phyloP scores from a whole-genome alignment of 2,888 invertebrate species.

The Cryptocheilus praepositus region DNA sequence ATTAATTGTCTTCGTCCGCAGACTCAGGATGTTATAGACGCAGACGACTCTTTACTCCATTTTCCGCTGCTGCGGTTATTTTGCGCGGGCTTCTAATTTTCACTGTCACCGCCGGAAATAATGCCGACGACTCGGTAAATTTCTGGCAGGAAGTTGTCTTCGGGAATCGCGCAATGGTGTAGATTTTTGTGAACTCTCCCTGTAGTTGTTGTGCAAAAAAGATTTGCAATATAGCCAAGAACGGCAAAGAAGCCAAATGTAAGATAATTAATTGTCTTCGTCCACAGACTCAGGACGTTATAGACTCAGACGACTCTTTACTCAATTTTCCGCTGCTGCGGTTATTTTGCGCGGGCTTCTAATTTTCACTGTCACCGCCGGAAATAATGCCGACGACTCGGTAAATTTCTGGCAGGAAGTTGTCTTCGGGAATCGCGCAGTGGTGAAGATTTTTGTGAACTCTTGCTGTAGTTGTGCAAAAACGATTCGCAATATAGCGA shows the following conservation, averaged over 20 bases:
- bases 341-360: constrained; percentile 20
- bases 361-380: constrained; percentile 21
- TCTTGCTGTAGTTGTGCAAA: too few relatives aligned
- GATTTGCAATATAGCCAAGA: too few relatives aligned
- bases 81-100: constrained; percentile 31
- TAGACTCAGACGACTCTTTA: constrained; percentile 21
- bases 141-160: too few relatives aligned
- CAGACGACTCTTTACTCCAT: constrained; percentile 30
- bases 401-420: not conserved
- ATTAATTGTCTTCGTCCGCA: constrained; percentile 27
- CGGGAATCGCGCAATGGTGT: too few relatives aligned
- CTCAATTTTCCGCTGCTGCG: constrained; percentile 21
- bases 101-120: constrained; percentile 18
- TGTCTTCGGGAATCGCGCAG: too few relatives aligned
- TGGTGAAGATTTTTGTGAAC: too few relatives aligned
- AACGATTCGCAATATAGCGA: too few relatives aligned
- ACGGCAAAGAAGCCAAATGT: too few relatives aligned
- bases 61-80: constrained; percentile 1
- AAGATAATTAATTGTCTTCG: constrained; percentile 32
- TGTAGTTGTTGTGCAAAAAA: too few relatives aligned
- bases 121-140: constrained; percentile 3
- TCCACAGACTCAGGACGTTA: constrained; percentile 4
- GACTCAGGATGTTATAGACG: constrained; percentile 4
- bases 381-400: constrained; percentile 21
- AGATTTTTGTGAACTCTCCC: too few relatives aligned